Conservation (phyloP, 2,888 invertebrate genomes). For the Coleophora flavipennella region DNA sequence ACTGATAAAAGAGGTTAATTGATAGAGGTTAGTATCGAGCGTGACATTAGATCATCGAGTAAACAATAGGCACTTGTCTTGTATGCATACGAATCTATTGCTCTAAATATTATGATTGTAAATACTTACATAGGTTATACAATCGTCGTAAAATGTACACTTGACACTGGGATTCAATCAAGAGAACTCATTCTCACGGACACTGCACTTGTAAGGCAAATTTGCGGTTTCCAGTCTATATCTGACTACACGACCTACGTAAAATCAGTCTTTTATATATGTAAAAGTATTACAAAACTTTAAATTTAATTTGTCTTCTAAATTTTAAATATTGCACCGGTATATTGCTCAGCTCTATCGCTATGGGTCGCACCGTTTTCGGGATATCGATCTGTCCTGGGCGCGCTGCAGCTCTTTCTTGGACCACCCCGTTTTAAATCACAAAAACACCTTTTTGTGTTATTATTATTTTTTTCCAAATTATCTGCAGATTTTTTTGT, state of each 20-base stretch:
- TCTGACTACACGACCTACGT: constrained; percentile 19
- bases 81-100: not conserved
- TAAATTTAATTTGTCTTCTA: no score
- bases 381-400: constrained; percentile 48
- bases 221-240: constrained; percentile 26
- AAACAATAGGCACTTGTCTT: constrained; percentile 1
- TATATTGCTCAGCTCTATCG: constrained; percentile 41
- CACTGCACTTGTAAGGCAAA: constrained; percentile 44
- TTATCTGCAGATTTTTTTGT: constrained; percentile 16
- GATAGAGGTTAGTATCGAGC: not conserved
- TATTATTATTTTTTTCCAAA: constrained; percentile 1
- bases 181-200: constrained; percentile 55
- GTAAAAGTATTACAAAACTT: not conserved
- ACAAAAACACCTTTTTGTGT: not conserved
- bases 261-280: constrained; percentile 21
- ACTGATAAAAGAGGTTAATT: no score
- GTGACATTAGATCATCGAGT: constrained; percentile 11
- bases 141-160: constrained; percentile 35
- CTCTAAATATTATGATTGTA: constrained; percentile 19
- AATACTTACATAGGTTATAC: constrained; percentile 37
- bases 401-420: constrained; percentile 27
- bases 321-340: constrained; percentile 46
- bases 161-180: constrained; percentile 37
- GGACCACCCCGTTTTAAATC: not conserved
- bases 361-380: constrained; percentile 41